phyloP scores from a whole-genome alignment of 1,140 invertebrate species.

The Gryon sp. region DNA sequence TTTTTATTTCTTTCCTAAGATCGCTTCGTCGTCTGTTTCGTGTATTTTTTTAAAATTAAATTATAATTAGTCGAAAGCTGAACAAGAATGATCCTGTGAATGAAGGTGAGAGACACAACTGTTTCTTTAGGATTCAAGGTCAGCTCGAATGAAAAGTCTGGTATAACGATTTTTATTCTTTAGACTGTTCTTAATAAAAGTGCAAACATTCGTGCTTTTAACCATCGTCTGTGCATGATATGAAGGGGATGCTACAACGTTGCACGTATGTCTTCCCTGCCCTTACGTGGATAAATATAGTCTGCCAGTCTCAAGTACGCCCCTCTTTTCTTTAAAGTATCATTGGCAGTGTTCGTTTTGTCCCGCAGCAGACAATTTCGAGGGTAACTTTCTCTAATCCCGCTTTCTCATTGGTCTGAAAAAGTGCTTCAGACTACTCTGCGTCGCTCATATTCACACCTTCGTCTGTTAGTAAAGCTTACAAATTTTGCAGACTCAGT shows the following conservation, averaged over 20 bases:
- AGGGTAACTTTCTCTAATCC: conserved; percentile 64
- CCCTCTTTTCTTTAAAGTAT: conserved; percentile 66
- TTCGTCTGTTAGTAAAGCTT: conserved; percentile 49
- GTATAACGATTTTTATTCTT: conserved; percentile 20
- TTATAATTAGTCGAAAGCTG: no score
- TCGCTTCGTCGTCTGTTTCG: no score
- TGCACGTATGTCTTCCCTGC: conserved; percentile 58
- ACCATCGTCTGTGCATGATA: conserved; percentile 50
- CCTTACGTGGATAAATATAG: conserved; percentile 63
- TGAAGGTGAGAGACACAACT: not conserved
- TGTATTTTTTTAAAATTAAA: no score
- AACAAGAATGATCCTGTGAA: no score
- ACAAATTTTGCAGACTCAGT: conserved; percentile 47
- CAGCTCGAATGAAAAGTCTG: conserved; percentile 9
- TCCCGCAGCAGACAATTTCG: conserved; percentile 65
- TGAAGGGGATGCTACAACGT: conserved; percentile 39
- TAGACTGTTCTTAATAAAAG: conserved; percentile 43
- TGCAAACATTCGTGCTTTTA: conserved; percentile 57
- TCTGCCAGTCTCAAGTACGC: conserved; percentile 63
- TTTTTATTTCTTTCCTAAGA: no score
- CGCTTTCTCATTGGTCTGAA: conserved; percentile 59
- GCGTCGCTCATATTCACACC: conserved; percentile 61
- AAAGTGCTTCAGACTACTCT: conserved; percentile 62
- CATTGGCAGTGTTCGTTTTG: conserved; percentile 66
- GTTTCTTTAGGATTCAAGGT: conserved; percentile 15